Conservation (phyloP, 2,113 vertebrate genomes). For the Leptocoma aspasia region DNA sequence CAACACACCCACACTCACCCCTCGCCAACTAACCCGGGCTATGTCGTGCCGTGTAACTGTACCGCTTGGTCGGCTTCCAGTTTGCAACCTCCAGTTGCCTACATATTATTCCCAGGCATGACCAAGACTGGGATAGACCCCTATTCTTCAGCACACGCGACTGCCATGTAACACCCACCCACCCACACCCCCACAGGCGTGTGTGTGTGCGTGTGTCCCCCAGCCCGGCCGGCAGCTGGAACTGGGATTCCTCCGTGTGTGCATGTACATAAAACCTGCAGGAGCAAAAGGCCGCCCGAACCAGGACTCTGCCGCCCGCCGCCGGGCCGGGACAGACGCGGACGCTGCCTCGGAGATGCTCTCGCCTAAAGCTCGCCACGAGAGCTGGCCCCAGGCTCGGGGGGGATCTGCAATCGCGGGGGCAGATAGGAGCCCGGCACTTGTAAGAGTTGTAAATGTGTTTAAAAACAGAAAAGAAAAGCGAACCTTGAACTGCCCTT, state of each 20-base stretch:
- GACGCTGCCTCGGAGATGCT: conserved; percentile 50
- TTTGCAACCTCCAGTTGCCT: conserved; percentile 99
- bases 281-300: conserved; percentile 23
- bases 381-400: conserved; percentile 35
- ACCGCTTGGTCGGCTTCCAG: conserved; percentile 96
- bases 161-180: conserved; percentile 88
- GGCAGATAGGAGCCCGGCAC: conserved; percentile 78
- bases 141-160: conserved; percentile 93
- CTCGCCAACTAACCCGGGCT: conserved; percentile 98
- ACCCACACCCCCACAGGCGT: background rate
- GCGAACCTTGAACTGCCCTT: conserved; percentile 81
- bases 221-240: conserved; percentile 23
- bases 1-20: conserved; percentile 99
- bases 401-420: conserved; percentile 46
- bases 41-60: conserved; percentile 99
- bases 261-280: conserved; percentile 80
- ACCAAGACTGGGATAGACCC: conserved; percentile 98
- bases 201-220: background rate
- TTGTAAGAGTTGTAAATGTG: conserved; percentile 92
- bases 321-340: conserved; percentile 33
- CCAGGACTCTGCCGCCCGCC: conserved; percentile 35
- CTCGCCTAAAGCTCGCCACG: conserved; percentile 3
- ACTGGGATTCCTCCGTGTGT: conserved; percentile 75
- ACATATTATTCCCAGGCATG: conserved; percentile 99
- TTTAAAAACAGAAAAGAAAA: conserved; percentile 25